A percentile compares a stretch with the other conserved stretches of the same genome.
These are phyloP conservation scores for Ochropacha duplaris DNA, from an alignment of 2,888 invertebrate genomes.

Conservation along the genomic window DNA sequence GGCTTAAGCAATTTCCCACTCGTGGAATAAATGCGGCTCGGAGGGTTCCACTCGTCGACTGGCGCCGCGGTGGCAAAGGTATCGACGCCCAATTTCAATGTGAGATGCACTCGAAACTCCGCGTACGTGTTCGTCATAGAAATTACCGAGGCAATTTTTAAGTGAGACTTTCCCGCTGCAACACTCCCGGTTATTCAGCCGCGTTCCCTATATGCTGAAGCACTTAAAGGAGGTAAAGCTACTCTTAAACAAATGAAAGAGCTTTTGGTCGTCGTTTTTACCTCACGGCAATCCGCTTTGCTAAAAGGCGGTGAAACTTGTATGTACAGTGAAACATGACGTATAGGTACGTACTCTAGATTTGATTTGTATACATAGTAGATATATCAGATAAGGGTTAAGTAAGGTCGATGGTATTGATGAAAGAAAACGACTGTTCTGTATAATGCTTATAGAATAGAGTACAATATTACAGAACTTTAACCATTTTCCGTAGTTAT, in stretches of 20 bases:
- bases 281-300: constrained; percentile 68
- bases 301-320: constrained; percentile 72
- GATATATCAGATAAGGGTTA: constrained; percentile 24
- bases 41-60: constrained; percentile 32
- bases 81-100: constrained; percentile 54
- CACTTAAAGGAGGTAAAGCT: constrained; percentile 75
- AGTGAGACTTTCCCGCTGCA: constrained; percentile 75
- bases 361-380: constrained; percentile 16
- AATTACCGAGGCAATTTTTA: constrained; percentile 78
- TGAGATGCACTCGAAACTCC: constrained; percentile 63
- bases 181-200: constrained; percentile 74
- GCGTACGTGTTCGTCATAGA: constrained; percentile 78
- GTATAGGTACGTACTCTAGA: constrained; percentile 21
- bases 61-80: constrained; percentile 26
- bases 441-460: no score
- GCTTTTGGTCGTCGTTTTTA: constrained; percentile 64
- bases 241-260: constrained; percentile 79
- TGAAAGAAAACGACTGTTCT: constrained; percentile 4
- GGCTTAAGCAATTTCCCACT: constrained; percentile 67
- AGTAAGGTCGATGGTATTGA: constrained; percentile 28
- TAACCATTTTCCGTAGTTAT: no score
- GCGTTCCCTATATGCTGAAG: constrained; percentile 61
- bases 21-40: constrained; percentile 47
- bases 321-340: constrained; percentile 63
- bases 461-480: no score